Conservation (phyloP, 2,888 invertebrate species). For the Trissoscelio sp. region DNA sequence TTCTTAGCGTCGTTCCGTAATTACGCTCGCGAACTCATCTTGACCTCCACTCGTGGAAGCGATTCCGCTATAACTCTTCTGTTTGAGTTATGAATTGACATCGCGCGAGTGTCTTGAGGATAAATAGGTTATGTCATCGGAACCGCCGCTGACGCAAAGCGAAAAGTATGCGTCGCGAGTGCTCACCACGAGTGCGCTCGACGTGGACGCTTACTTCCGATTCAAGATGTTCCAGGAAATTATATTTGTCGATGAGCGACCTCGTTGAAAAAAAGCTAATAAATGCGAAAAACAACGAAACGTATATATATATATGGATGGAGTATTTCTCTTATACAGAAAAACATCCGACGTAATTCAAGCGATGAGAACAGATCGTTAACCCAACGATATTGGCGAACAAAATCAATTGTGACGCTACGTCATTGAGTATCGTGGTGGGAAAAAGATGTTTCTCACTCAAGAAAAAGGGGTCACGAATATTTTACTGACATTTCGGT, state of each 20-base stretch:
- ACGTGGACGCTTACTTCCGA: constrained; percentile 17
- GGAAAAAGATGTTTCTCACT: constrained; percentile 14
- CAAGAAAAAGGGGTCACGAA: not conserved
- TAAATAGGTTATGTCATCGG: constrained; percentile 45
- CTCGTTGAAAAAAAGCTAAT: constrained; percentile 1
- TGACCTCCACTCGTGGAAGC: constrained; percentile 26
- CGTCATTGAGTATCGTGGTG: not conserved
- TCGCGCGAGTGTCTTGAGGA: constrained; percentile 19
- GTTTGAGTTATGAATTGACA: constrained; percentile 40
- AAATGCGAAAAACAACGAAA: not conserved
- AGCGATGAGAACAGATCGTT: constrained; percentile 29
- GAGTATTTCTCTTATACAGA: no score
- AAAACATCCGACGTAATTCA: constrained; percentile 18
- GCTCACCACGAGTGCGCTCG: constrained; percentile 9
- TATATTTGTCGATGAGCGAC: constrained; percentile 9
- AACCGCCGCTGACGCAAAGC: constrained; percentile 8
- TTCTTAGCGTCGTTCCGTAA: constrained; percentile 38
- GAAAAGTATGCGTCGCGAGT: constrained; percentile 27
- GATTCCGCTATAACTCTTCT: constrained; percentile 16
- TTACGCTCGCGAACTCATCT: constrained; percentile 29
- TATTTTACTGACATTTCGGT: constrained; percentile 15
- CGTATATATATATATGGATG: no score
- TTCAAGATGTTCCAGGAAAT: constrained; percentile 34
- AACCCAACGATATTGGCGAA: constrained; percentile 36
- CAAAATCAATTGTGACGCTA: constrained; percentile 20